Percentiles rank a stretch among this genome's conserved stretches.
phyloP scores from a whole-genome alignment of 2,888 invertebrate genomes.

The Polydesmus complanatus region DNA sequence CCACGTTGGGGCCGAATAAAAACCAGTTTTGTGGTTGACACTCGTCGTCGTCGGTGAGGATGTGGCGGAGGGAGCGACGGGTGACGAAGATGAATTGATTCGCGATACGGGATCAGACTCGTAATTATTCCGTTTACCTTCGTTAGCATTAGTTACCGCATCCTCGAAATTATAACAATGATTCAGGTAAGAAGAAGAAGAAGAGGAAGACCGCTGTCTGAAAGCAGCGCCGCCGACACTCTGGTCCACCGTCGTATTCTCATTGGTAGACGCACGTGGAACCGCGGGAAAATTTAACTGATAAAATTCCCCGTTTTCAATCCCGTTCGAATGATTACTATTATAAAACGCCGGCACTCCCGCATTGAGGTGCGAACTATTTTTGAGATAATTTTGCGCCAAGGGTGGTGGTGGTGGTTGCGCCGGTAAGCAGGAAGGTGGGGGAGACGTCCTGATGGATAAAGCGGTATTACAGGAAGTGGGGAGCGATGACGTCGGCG shows the following conservation, averaged over 20 bases:
- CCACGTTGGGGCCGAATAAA: background rate
- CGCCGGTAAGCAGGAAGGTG: background rate
- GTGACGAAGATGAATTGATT: background rate
- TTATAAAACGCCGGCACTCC: too few relatives aligned
- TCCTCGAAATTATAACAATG: background rate
- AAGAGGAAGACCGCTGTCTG: too few relatives aligned
- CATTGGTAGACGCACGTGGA: background rate
- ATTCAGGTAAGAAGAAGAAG: background rate
- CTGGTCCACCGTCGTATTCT: background rate
- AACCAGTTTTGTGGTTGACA: background rate
- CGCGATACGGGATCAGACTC: background rate
- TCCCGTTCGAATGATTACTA: too few relatives aligned
- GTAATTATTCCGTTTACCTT: background rate
- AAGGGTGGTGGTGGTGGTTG: too few relatives aligned
- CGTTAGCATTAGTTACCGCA: background rate
- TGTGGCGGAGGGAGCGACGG: background rate
- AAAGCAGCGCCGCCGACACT: too few relatives aligned
- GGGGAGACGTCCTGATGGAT: too few relatives aligned
- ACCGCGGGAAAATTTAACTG: background rate
- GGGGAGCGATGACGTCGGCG: too few relatives aligned
- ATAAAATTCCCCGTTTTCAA: background rate
- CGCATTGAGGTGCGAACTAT: too few relatives aligned
- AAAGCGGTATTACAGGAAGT: too few relatives aligned
- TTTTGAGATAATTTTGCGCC: too few relatives aligned
- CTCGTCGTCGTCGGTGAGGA: background rate